Percentiles rank a stretch among this genome's conserved stretches.
These are phyloP conservation scores for Andricus curvator DNA, from an alignment of 2,888 invertebrate genomes.

Conservation along the genomic window DNA sequence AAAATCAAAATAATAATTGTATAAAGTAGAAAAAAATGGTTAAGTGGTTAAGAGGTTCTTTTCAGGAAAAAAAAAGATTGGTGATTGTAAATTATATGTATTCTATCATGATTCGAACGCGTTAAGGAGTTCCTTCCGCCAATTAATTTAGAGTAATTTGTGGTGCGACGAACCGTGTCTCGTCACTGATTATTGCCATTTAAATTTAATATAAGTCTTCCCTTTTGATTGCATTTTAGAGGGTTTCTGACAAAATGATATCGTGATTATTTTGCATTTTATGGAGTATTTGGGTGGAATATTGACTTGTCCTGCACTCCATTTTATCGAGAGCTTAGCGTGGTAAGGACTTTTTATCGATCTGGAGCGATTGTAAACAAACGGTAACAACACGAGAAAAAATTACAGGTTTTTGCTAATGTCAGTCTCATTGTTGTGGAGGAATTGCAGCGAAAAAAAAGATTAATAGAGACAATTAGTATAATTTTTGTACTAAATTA, in stretches of 20 bases:
- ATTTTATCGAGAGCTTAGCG: neutral
- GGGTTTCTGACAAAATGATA: neutral
- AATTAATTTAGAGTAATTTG: conserved; percentile 25
- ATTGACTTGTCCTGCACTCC: neutral
- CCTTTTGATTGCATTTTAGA: neutral
- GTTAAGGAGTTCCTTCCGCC: conserved; percentile 36
- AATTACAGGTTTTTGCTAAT: neutral
- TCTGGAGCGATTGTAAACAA: conserved; percentile 32
- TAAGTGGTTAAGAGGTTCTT: neutral
- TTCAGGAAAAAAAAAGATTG: neutral
- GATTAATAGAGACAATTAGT: neutral
- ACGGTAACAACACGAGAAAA: neutral
- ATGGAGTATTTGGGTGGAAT: too few species aligned
- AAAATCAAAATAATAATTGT: neutral
- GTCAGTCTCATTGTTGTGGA: neutral
- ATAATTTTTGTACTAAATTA: neutral
- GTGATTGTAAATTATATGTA: neutral
- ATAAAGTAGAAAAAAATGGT: neutral
- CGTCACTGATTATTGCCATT: neutral
- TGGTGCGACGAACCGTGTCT: conserved; percentile 8
- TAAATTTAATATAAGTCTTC: neutral
- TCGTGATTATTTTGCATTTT: neutral
- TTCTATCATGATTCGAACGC: conserved; percentile 6
- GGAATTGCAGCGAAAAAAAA: neutral
- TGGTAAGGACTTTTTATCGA: conserved; percentile 31